Base-by-base conservation (phyloP, 1,140 invertebrate species). In the Zelostemma sp. region DNA sequence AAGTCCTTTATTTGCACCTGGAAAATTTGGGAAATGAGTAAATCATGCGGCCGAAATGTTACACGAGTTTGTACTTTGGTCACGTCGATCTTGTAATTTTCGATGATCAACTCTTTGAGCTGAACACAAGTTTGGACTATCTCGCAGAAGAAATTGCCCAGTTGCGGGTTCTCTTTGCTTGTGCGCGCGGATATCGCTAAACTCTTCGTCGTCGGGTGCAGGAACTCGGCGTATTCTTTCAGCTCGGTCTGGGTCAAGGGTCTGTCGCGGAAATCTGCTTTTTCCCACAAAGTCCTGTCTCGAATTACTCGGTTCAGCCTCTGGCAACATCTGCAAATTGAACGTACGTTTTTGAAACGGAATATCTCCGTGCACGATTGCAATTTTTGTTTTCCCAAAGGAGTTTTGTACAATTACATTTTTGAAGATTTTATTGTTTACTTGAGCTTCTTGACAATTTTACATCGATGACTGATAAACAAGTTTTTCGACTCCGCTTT, bases 261-360 rank as follows among this genome's bases (percentile, higher is more conserved):
- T n/a, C n/a, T 12, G 5, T 53, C 57, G 21, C 60, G 25, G 1
- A 70, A 33, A 41, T 65, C 57, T 1, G 51, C 61, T 45, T 70
- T 70, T 12, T 70, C 62, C 68, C 67, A 70, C 11, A 70, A 46
- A 1, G 68, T 65, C 60, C 68, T 65, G 16, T 71, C 68, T 62
- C 64, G 46, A 0, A 48, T 54, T 0, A 70, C 11, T 12, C 19
- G 38, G 25, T 38, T 16, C 1, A 70, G 48, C 49, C 45, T 51
- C 38, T 70, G 57, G 40, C 66, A 68, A 18, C 49, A 63, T 49
- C 59, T 68, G 11, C 16, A 25, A 15, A 19, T 45, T 15, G 16
- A 40, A n/a, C 14, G n/a, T n/a, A n/a, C n/a, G n/a, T n/a, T n/a
- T n/a, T n/a, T n/a, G n/a, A n/a, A n/a, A n/a, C n/a, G n/a, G n/a